These are phyloP conservation scores for Ovis canadensis DNA, from an alignment of 2,113 vertebrate genomes.

Conservation along the genomic window DNA sequence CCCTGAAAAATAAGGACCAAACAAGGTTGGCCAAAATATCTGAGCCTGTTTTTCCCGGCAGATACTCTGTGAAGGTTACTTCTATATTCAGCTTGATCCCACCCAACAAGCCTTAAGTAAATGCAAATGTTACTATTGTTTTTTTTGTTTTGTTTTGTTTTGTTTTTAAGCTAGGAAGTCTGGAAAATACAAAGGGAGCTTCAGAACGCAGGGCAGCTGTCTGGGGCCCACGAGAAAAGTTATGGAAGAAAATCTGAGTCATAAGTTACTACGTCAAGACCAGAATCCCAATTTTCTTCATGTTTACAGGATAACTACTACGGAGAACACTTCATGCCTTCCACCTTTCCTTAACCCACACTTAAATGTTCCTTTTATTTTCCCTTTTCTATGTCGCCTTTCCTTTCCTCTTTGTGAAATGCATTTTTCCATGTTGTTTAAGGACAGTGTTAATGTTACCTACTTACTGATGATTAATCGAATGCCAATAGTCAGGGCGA, in stretches of 20 bases:
- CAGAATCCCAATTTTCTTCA: not conserved
- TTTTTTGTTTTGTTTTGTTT: slow-evolving; percentile 17
- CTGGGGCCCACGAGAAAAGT: not conserved
- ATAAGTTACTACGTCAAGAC: not conserved
- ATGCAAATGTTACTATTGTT: slow-evolving; percentile 52
- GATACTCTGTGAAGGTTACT: not conserved
- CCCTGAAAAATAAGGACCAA: not conserved
- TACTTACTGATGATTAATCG: not conserved
- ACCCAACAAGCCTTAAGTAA: slow-evolving; percentile 38
- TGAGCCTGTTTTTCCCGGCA: not conserved
- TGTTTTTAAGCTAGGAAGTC: not conserved
- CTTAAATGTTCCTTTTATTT: slow-evolving; percentile 42
- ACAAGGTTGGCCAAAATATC: not conserved
- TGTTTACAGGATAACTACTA: slow-evolving; percentile 12
- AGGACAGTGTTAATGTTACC: not conserved
- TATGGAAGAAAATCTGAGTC: slow-evolving; percentile 16
- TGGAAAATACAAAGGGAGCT: slow-evolving; percentile 41
- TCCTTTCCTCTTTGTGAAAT: not conserved
- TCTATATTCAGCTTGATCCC: slow-evolving; percentile 29
- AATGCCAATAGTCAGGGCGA: not conserved
- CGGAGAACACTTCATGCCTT: not conserved
- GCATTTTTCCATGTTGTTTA: not conserved
- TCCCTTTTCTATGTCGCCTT: not conserved
- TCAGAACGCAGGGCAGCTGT: not conserved
- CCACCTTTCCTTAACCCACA: not conserved